phyloP scores from a whole-genome alignment of 2,797 vertebrate species.

The Phoebastria nigripes region DNA sequence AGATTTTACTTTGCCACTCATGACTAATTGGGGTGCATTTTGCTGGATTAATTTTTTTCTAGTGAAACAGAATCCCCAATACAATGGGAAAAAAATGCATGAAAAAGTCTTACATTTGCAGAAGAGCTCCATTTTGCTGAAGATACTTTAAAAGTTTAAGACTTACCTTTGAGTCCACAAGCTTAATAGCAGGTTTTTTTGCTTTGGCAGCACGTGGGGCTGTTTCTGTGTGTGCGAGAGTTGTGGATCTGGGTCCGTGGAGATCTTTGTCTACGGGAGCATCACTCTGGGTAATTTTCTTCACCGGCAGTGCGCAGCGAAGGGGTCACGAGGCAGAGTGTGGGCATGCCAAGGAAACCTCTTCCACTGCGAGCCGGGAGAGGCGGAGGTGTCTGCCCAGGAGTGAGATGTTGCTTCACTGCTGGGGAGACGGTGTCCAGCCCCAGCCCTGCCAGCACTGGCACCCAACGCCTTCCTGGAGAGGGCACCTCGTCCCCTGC shows the following conservation, averaged over 20 bases:
- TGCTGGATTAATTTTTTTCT: not conserved
- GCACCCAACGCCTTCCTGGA: not conserved
- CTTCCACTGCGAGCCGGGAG: not conserved
- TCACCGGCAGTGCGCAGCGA: fast-evolving
- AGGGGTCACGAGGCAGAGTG: not conserved
- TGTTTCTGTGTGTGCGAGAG: not conserved
- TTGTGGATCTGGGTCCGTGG: fast-evolving
- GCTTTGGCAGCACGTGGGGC: not conserved
- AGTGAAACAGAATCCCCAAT: slow-evolving; percentile 15
- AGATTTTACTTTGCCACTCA: not conserved
- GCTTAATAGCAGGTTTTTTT: not conserved
- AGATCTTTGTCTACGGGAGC: not conserved
- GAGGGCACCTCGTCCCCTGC: not conserved
- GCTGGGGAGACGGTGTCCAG: not conserved
- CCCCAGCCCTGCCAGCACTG: not conserved
- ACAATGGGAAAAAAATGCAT: not conserved
- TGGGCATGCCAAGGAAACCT: not conserved
- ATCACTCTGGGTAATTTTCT: not conserved
- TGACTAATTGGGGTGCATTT: not conserved
- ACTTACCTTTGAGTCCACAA: not conserved
- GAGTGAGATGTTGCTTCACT: no score
- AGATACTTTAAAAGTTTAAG: not conserved
- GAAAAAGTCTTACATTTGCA: not conserved
- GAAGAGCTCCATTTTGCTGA: not conserved
- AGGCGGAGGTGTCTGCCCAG: not conserved